These are phyloP conservation scores for Nemopilema nomurai DNA, from an alignment of 30 jellyfish, hydroid and myxozoan species.

Conservation along the genomic window DNA sequence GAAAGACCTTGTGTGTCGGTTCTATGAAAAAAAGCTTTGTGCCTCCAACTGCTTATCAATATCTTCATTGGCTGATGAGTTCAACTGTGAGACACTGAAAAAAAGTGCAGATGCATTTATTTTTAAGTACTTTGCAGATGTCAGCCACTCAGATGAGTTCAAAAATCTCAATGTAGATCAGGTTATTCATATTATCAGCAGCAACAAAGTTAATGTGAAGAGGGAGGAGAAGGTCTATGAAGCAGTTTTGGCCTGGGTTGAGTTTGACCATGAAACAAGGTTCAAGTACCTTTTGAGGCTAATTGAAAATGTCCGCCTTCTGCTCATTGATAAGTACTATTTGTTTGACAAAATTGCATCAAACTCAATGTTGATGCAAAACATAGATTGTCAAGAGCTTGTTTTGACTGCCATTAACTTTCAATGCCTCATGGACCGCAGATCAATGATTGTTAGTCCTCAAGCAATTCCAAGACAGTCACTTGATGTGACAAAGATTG, in stretches of 20 bases:
- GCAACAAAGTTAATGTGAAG: slow-evolving; percentile 71
- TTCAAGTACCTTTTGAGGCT: slow-evolving; percentile 31
- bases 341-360: slow-evolving; percentile 79
- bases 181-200: slow-evolving; percentile 66
- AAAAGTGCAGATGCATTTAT: slow-evolving; percentile 85
- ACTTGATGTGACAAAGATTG: slow-evolving; percentile 51
- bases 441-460: slow-evolving; percentile 17
- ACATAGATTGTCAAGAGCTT: slow-evolving; percentile 49
- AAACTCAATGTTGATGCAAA: slow-evolving; percentile 56
- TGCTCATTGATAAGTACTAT: slow-evolving; percentile 75
- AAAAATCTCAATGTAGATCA: slow-evolving; percentile 63
- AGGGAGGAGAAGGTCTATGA: slow-evolving; percentile 80
- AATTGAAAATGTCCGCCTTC: slow-evolving; percentile 73
- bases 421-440: slow-evolving; percentile 78
- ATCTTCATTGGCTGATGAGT: slow-evolving; percentile 95
- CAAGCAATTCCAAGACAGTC: slow-evolving; percentile 53
- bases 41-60: slow-evolving; percentile 95
- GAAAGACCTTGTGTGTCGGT: slow-evolving; percentile 92
- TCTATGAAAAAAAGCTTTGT: slow-evolving; percentile 81
- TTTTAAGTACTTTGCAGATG: slow-evolving; percentile 79
- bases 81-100: slow-evolving; percentile 78
- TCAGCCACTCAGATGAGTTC: slow-evolving; percentile 90
- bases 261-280: slow-evolving; percentile 59
- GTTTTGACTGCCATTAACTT: slow-evolving; percentile 64
- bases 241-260: slow-evolving; percentile 88